Evolutionary conservation across 2,797 vertebrate species (phyloP).

Genomic region (Galaxias olidus): DNA sequence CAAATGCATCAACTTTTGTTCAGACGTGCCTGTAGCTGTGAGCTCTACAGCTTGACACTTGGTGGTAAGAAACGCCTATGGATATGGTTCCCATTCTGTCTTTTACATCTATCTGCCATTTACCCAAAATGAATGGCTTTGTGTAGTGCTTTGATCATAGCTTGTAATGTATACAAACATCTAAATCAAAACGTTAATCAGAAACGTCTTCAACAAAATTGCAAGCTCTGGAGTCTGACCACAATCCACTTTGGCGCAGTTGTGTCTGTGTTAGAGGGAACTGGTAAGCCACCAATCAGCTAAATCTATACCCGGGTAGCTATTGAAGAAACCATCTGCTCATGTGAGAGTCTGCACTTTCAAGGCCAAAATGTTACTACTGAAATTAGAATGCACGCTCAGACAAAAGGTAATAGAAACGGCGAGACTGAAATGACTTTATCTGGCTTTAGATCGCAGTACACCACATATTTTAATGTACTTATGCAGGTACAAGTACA

Average conservation of each 20-base stretch:
- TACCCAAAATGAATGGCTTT: conserved; percentile 32
- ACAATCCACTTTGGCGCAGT: conserved; percentile 48
- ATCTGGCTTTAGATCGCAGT: conserved; percentile 39
- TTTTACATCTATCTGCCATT: conserved; percentile 37
- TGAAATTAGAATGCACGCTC: conserved; percentile 46
- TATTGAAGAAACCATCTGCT: conserved; percentile 58
- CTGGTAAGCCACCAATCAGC: conserved; percentile 58
- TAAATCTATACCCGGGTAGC: conserved; percentile 42
- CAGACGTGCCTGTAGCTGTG: conserved; percentile 34
- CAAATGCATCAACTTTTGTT: conserved; percentile 45
- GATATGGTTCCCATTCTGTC: conserved; percentile 51
- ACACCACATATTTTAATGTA: conserved; percentile 14
- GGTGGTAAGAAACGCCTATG: conserved; percentile 37
- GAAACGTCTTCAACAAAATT: conserved; percentile 50
- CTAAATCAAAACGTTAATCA: conserved; percentile 55
- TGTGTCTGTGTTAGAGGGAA: conserved; percentile 46
- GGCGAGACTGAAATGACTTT: conserved; percentile 9
- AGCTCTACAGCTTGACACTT: conserved; percentile 34
- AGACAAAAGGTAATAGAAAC: conserved; percentile 33
- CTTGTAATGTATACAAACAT: conserved; percentile 54
- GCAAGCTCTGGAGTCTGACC: conserved; percentile 42
- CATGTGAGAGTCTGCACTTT: conserved; percentile 28
- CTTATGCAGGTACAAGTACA: not conserved
- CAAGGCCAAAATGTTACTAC: conserved; percentile 40
- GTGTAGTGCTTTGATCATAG: conserved; percentile 53